Base-by-base conservation (phyloP, 2,797 vertebrate species). In the Cichlasoma orientale region DNA sequence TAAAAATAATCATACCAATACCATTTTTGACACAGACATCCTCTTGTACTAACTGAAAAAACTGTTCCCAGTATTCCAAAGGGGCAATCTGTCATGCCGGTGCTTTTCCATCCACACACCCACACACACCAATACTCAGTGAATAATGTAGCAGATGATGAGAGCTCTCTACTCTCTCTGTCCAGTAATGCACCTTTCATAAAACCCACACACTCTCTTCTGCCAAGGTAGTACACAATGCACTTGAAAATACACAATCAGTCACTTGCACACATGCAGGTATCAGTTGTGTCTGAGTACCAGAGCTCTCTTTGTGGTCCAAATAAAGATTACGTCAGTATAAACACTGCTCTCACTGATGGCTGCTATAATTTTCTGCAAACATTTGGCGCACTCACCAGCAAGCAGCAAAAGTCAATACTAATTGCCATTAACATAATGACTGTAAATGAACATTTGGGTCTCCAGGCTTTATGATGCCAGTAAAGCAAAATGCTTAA, bases 401-500 rank as follows among this genome's bases (percentile, higher is more conserved):
- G 75, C 82, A 81, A 76, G 84, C 50, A 72, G 84, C 82, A 80
- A 85, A 89, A 89, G 92, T 93, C 91, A 91, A 90, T 91, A 88
- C 82, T 92, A 90, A 90, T 88, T 85, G 33, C 82, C 83, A 93
- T 93, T 92, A 92, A 86, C 83, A 87, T 92, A 93, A 93, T 92
- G 87, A 88, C 81, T 90, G 82, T 78, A 91, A 92, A 92, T 90
- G 79, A 92, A 90, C 86, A 91, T 92, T 91, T 85, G 72, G 87
- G 72, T 90, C 82, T 82, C 68, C 23, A 9, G 82, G 75, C 69
- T 86, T 82, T 83, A 88, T 82, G 87, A 82, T 83, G 84, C 78
- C 85, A 84, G 80, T 86, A 82, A 88, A 89, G 77, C 61, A 74
- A 89, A 90, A 88, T 72, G 52, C 75, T 84, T 76, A 63, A 90